Evolutionary conservation across 2,888 invertebrate species (phyloP), one percentile per base, ranked within the genome.

Genomic region (Microlaimidae sp.): DNA sequence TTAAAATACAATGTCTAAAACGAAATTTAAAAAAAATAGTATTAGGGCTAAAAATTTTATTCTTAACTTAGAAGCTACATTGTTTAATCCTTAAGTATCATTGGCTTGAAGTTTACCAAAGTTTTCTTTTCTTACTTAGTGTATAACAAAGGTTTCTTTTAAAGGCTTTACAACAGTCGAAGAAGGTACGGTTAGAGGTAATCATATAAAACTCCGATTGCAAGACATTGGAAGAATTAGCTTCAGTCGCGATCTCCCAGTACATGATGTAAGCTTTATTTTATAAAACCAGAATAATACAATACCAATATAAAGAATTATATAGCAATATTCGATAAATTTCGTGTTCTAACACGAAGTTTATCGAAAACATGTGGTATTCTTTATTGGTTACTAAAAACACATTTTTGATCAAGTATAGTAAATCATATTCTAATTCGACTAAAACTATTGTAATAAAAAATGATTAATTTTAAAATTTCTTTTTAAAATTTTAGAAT

Each of bases 181-280:
- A 52, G 68, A 68, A 47, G 68, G 68, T 4, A 60, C 60, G 1
- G 61, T 63, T 2, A 49, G 53, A 29, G 60, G 60, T 27, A 60
- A 60, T 32, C 62, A 59, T 17, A 62, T 68, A 46, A 53, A 57
- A 19, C 64, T 69, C 51, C 54, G 60, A 25, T 56, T 69, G 19
- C 60, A 62, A n/a, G 67, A 68, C 54, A 66, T 68, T 49, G 66
- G 67, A 19, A 52, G 68, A 23, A 69, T 68, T 54, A 64, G 63
- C 54, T 68, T 69, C 59, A 62, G 62, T 40, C 55, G 68, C n/a
- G 68, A 68, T 61, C 54, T 69, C 45, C 68, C 68, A 4, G 68
- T 68, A 47, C 65, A 65, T 55, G 65, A 66, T 52, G 67, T 67
- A 25, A 55, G 64, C 61, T n/a, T n/a, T n/a, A n/a, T n/a, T n/a